Evolutionary conservation across 2,113 vertebrate genomes (phyloP), one percentile per base, ranked within the genome.

Genomic region (Spea multiplicata): DNA sequence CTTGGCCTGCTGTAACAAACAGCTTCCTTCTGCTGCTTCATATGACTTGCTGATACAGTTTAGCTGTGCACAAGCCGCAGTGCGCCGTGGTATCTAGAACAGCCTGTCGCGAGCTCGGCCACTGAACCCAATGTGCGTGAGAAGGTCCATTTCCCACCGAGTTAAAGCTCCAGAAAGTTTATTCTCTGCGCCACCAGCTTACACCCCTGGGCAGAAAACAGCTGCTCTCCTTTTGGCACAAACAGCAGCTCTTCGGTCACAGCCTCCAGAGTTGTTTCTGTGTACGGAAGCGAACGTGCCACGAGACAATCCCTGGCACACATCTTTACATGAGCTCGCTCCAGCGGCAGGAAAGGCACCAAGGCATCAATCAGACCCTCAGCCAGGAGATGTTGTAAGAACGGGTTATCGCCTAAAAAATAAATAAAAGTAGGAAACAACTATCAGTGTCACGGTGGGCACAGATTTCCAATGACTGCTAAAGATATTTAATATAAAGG

Each of bases 161-260:
- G 7, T 48, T 59, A 72, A 44, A 52, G 57, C 61, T 73, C 17
- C 49, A 96, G 94, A 82, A 96, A 96, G 85, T 88, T 94, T 85
- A 99, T 97, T 85, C 96, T 92, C 83, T 98, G 96, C 9, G 96
- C 89, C 52, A 99, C 87, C 4, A 95, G 95, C 81, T 99, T 99
- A 87, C 97, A 99, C 46, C 97, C 97, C 83, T 98, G 96, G 8
- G 95, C 94, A 47, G 97, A 97, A 88, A 98, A 99, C 45, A 97
- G 92, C 77, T 92, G 91, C 70, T 96, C 94, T 69, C 96, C 94
- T 82, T 94, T 94, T 65, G 97, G 97, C 17, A 98, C 87, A 4
- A 97, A 99, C 3, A 93, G 84, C 94, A 98, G 95, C 71, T 90
- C 95, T 84, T 88, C 89, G 67, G 95, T 95, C 44, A 98, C 90